phyloP scores from a whole-genome alignment of 1,140 invertebrate species.

The Leguminivora glycinivorella region DNA sequence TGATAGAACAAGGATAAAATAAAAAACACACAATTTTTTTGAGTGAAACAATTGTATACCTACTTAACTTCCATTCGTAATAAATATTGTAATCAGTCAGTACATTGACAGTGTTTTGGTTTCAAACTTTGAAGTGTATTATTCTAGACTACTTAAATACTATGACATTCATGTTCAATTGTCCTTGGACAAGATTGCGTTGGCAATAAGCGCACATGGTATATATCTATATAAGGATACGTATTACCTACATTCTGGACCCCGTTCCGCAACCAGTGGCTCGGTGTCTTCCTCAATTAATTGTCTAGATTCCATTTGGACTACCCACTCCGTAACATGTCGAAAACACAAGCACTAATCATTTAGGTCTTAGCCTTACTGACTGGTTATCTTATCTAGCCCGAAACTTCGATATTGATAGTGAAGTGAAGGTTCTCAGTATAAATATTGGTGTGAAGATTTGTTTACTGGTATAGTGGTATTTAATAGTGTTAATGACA shows the following conservation, averaged over 20 bases:
- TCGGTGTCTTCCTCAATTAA: neutral
- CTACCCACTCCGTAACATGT: slow-evolving; percentile 1
- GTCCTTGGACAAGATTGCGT: too few species aligned
- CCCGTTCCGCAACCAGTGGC: neutral
- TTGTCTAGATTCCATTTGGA: slow-evolving; percentile 1
- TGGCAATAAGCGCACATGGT: too few species aligned
- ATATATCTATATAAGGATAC: neutral
- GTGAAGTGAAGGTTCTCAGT: neutral
- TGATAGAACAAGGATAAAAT: too few species aligned
- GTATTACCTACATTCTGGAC: slow-evolving; percentile 19
- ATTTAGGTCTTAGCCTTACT: neutral
- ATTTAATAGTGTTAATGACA: neutral
- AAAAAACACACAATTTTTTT: too few species aligned
- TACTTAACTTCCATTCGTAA: too few species aligned
- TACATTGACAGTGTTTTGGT: too few species aligned
- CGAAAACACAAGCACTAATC: neutral
- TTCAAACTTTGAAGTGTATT: too few species aligned
- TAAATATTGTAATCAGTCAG: too few species aligned
- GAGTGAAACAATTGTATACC: too few species aligned
- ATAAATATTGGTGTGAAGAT: slow-evolving; percentile 19
- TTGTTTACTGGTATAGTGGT: slow-evolving; percentile 28
- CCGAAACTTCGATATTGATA: slow-evolving; percentile 36
- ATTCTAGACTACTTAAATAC: too few species aligned
- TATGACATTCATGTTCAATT: too few species aligned
- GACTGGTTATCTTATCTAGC: slow-evolving; percentile 8